Evolutionary conservation across 2,797 vertebrate species (phyloP), one percentile per base, ranked within the genome.

Genomic region (Eutrigla gurnardus): DNA sequence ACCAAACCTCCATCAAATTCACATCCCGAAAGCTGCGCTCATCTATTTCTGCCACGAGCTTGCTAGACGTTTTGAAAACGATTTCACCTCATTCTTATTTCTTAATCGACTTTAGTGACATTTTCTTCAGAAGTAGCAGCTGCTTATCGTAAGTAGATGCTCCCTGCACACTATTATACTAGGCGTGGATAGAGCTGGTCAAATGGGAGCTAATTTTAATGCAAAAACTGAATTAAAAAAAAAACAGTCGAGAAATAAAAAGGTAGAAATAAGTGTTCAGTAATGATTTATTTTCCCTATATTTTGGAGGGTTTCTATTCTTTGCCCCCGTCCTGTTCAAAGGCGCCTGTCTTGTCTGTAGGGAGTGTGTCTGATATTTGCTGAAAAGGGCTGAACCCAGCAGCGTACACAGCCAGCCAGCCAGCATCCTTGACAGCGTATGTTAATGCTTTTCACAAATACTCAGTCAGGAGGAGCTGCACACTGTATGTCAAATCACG

Each of bases 401-500:
- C 57, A 66, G 75, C 42, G n/a, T 63, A 11, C n/a, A 17, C 80
- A 7, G 69, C 43, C 50, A 45, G 62, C 15, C 25, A 61, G 73
- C 46, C 69, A 12, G 69, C 77, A 46, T 73, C 79, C 69, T 77
- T 73, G 25, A 63, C 66, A 15, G 40, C n/a, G 58, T 45, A 10
- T 60, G 70, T 49, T 78, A 65, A 82, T 69, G 83, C 70, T 75
- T 73, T 65, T 82, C 73, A 83, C 39, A 76, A 81, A 70, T 3
- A 39, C 35, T 60, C 65, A 35, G 57, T 43, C 69, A 73, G 82
- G 70, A 81, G 71, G 66, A 76, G 39, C 75, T 8, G 75, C 65
- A 25, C 65, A 60, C 74, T 73, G 53, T 70, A 52, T 76, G 84
- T 86, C 81, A 69, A 69, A 81, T 84, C 78, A 72, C 59, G 10